Base-by-base conservation (phyloP, 1,140 invertebrate genomes). In the Zaprionus camerounensis region DNA sequence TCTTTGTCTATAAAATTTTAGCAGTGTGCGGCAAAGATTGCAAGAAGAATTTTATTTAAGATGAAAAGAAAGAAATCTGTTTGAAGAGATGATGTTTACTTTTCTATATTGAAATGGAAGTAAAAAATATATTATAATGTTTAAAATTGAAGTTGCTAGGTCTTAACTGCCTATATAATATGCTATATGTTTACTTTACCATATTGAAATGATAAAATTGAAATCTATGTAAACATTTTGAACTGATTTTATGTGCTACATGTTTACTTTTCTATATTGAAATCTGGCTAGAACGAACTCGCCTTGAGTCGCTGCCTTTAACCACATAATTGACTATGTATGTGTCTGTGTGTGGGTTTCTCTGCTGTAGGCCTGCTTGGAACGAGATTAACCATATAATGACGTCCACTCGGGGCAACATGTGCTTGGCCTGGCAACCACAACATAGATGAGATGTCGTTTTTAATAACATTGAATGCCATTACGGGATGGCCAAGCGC, bases 381-480 rank as follows among this genome's bases (percentile, higher is more conserved):
- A 70, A 75, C 74, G 72, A 87, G 83, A 87, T 87, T 87, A 87
- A 80, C 71, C 83, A 80, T 64, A 87, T 87, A 80, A 82, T 82
- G 51, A 51, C 75, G 71, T 51, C 17, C 20, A 22, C 46, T 22
- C 70, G 71, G 81, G 62, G 63, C 63, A 51, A 26, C 17, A 51
- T n/a, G 55, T 28, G 31, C 31, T 11, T 34, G 36, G 41, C 15
- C 38, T n/a, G 38, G 38, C 46, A 41, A 70, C 26, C 34, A 41
- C 61, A 69, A 53, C 59, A 59, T 71, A 31, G 63, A 46, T 69
- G 49, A 34, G 28, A 56, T 57, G 44, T 24, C 28, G 58, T 80
- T 83, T 87, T 87, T 87, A 87, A 87, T 87, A 87, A 87, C 80
- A 74, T 81, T 84, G 90, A 71, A 81, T 77, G 79, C 79, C 81